Base-by-base conservation (phyloP, 2,113 vertebrate species). In the Halichoeres trimaculatus region DNA sequence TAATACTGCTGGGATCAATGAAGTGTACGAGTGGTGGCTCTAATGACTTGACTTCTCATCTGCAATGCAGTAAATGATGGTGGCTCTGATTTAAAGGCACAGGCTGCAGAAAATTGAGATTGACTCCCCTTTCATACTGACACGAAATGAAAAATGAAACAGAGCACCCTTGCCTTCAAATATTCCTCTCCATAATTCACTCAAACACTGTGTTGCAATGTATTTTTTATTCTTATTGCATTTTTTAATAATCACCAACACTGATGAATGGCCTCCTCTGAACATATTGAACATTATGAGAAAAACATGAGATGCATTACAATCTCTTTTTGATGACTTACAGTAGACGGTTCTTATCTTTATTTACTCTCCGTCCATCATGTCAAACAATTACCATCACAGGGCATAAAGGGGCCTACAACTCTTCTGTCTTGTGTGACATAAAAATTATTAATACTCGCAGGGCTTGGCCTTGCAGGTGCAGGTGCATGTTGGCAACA, bases 41-140 rank as follows among this genome's bases (percentile, higher is more conserved):
- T 85, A 88, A 91, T 89, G 77, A 84, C 80, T 76, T 75, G 74
- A 84, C 85, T 81, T 51, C 62, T 85, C 71, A 85, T 85, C 89
- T 89, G 86, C 86, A 87, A 74, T 86, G 89, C 86, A 88, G 81
- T 91, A 84, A 84, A 80, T 65, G 71, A 86, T 72, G 85, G 81
- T 71, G 70, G 22, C 38, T 78, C 81, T 79, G 85, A 91, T 89
- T 88, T 88, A 91, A 89, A 90, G 61, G 70, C 59, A 34, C 56
- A 81, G 78, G 65, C 83, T 66, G 48, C 67, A 36, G 61, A 74
- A 71, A 52, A 69, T 75, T 51, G 63, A 50, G 57, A 76, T 81
- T 26, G 68, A 81, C 70, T 88, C 7, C 71, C 54, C 56, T 48
- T 30, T 78, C 30, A 12, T 53, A 48, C 36, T 66, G 68, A 64